phyloP scores from a whole-genome alignment of 2,113 vertebrate genomes.

The Pangasianodon gigas region DNA sequence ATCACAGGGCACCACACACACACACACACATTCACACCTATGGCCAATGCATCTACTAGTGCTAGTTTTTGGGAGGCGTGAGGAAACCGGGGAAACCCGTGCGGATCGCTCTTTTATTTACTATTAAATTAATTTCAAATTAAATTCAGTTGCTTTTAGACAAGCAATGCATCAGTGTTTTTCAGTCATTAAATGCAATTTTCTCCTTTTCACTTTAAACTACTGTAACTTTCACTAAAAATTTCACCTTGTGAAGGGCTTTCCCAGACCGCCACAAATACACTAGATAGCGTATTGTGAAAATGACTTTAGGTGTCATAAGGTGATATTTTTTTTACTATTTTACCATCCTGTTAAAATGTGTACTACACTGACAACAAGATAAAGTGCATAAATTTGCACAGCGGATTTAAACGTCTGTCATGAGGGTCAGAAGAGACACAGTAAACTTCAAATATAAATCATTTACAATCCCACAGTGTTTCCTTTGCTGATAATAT shows the following conservation, averaged over 20 bases:
- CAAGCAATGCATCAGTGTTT: not conserved
- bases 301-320: not conserved
- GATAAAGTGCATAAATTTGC: not conserved
- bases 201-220: not conserved
- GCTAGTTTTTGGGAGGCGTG: too few species aligned
- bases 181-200: not conserved
- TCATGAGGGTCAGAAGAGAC: not conserved
- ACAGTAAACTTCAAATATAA: not conserved
- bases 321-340: not conserved
- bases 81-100: not conserved
- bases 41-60: not conserved
- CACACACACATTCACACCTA: not conserved
- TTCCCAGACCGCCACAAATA: not conserved
- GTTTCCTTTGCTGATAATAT: conserved; percentile 31
- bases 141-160: not conserved
- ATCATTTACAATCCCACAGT: not conserved
- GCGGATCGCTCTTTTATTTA: not conserved
- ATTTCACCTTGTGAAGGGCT: not conserved
- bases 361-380: not conserved
- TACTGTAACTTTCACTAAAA: not conserved
- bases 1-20: not conserved
- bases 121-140: not conserved
- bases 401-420: not conserved
- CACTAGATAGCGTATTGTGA: not conserved
- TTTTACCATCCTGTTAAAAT: not conserved